Percentiles rank a stretch among this genome's conserved stretches.
Evolutionary conservation across 2,797 vertebrate species (phyloP).

Genomic region (Acipenser oxyrinchus): DNA sequence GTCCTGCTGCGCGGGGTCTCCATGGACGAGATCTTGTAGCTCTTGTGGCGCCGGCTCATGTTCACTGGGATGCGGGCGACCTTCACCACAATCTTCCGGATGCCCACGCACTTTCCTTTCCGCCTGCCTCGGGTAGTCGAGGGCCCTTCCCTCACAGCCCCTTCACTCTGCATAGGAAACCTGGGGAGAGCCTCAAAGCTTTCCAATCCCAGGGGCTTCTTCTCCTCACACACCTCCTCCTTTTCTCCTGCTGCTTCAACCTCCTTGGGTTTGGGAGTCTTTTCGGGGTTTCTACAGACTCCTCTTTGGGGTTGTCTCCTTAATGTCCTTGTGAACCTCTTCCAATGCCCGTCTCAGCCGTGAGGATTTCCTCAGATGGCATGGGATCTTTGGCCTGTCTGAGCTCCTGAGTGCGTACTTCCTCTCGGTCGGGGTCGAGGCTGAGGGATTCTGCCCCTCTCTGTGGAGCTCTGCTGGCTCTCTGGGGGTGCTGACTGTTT

Average conservation of each 20-base stretch:
- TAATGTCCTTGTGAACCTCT: slow-evolving; percentile 45
- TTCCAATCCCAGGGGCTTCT: slow-evolving; percentile 22
- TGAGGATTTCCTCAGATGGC: slow-evolving; percentile 78
- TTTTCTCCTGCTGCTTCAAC: slow-evolving; percentile 38
- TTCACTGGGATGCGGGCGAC: slow-evolving; percentile 93
- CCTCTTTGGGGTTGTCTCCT: slow-evolving; percentile 26
- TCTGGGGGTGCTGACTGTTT: slow-evolving; percentile 45
- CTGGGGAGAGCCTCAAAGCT: neutral
- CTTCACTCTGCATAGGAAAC: slow-evolving; percentile 2
- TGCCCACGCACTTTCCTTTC: slow-evolving; percentile 64
- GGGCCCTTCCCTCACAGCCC: slow-evolving; percentile 16
- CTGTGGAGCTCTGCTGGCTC: neutral
- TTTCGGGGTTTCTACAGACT: neutral
- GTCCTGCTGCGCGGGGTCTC: slow-evolving; percentile 54
- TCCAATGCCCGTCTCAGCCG: slow-evolving; percentile 61
- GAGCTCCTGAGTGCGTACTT: slow-evolving; percentile 90
- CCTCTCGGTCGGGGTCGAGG: slow-evolving; percentile 66
- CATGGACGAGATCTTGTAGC: slow-evolving; percentile 93
- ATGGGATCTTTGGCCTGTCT: slow-evolving; percentile 87
- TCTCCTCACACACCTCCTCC: slow-evolving; percentile 40
- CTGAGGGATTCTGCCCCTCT: neutral
- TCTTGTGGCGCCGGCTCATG: slow-evolving; percentile 88
- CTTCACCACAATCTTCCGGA: slow-evolving; percentile 91
- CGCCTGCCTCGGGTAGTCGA: slow-evolving; percentile 30
- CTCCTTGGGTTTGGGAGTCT: slow-evolving; percentile 18